Percentiles rank a stretch among this genome's conserved stretches.
Evolutionary conservation across 2,797 vertebrate genomes (phyloP).

Genomic region (Megalops cyprinoides): DNA sequence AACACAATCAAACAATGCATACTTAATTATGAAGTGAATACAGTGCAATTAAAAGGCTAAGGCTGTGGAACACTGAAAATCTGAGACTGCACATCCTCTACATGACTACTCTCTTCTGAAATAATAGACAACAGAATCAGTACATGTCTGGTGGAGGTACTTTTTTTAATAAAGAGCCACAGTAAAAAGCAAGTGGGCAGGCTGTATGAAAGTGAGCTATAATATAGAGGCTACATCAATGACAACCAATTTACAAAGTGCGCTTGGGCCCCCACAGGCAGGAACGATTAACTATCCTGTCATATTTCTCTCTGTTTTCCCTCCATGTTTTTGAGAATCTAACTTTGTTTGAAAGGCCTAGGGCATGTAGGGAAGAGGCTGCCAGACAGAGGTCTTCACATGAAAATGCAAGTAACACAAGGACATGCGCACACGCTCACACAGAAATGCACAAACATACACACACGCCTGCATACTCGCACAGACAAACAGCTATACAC

Average conservation of each 20-base stretch:
- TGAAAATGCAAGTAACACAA: not conserved
- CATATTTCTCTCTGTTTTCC: slow-evolving; percentile 16
- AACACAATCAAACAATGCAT: not conserved
- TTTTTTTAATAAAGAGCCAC: not conserved
- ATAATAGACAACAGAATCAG: not conserved
- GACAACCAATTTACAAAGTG: slow-evolving; percentile 18
- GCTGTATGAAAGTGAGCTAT: not conserved
- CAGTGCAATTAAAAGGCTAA: not conserved
- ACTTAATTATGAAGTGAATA: not conserved
- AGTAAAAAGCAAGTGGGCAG: not conserved
- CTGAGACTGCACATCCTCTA: not conserved
- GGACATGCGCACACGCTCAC: not conserved
- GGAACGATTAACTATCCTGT: not conserved
- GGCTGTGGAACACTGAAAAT: too few species aligned
- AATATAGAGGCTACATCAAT: not conserved
- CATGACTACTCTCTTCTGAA: not conserved
- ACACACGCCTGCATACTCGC: not conserved
- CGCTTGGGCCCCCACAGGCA: not conserved
- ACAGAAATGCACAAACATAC: not conserved
- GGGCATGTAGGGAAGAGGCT: not conserved
- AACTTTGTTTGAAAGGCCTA: slow-evolving; percentile 1
- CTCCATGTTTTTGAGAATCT: not conserved
- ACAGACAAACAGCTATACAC: not conserved
- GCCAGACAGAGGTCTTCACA: slow-evolving; percentile 11
- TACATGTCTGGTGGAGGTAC: not conserved